phyloP scores from a whole-genome alignment of 2,113 vertebrate species.

The Gobiocypris rarus region DNA sequence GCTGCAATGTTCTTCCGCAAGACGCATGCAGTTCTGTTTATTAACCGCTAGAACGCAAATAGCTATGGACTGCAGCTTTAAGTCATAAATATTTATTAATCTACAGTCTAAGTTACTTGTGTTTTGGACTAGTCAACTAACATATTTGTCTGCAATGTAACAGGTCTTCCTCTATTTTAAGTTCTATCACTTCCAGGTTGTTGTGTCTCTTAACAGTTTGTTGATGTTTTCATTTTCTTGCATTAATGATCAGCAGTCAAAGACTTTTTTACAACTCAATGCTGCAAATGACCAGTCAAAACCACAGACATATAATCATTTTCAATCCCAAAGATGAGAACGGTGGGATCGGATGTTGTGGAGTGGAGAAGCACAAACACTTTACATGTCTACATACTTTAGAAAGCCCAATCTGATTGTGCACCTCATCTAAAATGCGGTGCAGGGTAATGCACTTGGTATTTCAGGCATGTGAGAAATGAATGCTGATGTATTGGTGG shows the following conservation, averaged over 20 bases:
- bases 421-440: slow-evolving; percentile 11
- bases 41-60: no score
- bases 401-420: neutral
- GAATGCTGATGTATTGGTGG: neutral
- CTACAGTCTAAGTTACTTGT: neutral
- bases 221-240: neutral
- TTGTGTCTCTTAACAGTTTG: no score
- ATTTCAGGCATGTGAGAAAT: slow-evolving; percentile 25
- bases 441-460: neutral
- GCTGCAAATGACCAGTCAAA: neutral
- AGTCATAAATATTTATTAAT: no score
- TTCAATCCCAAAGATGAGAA: neutral
- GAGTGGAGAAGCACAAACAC: neutral
- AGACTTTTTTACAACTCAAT: neutral
- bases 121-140: neutral
- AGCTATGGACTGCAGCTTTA: no score
- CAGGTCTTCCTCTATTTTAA: neutral
- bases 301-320: neutral
- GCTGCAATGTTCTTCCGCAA: no score
- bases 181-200: neutral
- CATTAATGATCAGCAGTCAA: no score
- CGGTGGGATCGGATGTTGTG: neutral
- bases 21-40: no score
- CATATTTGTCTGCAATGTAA: neutral
- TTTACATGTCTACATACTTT: slow-evolving; percentile 13